Evolutionary conservation across 2,888 invertebrate genomes (phyloP).

Genomic region (Rhingia campestris): DNA sequence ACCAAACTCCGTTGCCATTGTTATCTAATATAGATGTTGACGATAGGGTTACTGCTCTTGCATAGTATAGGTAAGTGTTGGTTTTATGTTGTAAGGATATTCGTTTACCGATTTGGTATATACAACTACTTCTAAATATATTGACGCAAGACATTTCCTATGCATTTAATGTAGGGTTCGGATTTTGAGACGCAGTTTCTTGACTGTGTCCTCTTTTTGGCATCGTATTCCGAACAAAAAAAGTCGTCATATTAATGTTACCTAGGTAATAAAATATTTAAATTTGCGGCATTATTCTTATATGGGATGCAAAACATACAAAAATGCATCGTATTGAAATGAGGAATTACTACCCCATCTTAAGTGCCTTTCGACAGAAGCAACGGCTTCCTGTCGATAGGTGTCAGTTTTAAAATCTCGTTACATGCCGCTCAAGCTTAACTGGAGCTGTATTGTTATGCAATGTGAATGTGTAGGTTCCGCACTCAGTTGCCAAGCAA

Average conservation of each 20-base stretch:
- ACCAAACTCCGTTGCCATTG: not conserved
- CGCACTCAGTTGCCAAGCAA: not conserved
- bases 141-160: constrained; percentile 47
- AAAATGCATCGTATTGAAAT: not conserved
- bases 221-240: constrained; percentile 38
- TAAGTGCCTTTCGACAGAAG: no score
- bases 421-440: constrained; percentile 1
- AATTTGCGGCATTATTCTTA: constrained; percentile 44
- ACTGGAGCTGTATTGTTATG: constrained; percentile 7
- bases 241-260: constrained; percentile 27
- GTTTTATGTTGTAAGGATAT: constrained; percentile 25
- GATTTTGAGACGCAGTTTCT: not conserved
- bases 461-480: not conserved
- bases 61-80: constrained; percentile 22
- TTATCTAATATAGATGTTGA: constrained; percentile 11
- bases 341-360: not conserved
- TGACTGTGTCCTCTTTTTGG: constrained; percentile 48
- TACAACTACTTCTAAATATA: not conserved
- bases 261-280: constrained; percentile 53
- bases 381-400: not conserved
- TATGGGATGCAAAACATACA: constrained; percentile 30
- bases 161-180: constrained; percentile 27
- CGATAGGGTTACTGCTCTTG: constrained; percentile 28
- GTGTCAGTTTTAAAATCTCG: constrained; percentile 28
- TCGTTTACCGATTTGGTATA: not conserved